phyloP scores from a whole-genome alignment of 2,888 invertebrate species.

The Aquatica leii region DNA sequence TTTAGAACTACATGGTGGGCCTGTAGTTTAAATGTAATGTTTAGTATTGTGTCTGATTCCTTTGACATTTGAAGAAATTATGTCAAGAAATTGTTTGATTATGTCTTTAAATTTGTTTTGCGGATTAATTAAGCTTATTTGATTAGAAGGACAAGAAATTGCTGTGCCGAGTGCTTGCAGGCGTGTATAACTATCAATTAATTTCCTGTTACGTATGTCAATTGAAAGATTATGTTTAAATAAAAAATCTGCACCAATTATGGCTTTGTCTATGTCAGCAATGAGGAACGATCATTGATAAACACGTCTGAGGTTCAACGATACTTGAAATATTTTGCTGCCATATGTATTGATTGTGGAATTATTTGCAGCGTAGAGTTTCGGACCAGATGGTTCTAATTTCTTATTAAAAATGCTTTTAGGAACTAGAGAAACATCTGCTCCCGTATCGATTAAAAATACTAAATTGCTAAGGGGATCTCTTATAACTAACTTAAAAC shows the following conservation, averaged over 20 bases:
- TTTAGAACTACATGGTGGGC: too few relatives aligned
- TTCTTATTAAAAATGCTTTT: neutral
- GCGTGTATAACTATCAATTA: neutral
- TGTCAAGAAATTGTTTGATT: too few relatives aligned
- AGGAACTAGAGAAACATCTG: neutral
- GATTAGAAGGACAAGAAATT: too few relatives aligned
- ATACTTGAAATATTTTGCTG: neutral
- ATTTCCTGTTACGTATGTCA: neutral
- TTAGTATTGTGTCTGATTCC: too few relatives aligned
- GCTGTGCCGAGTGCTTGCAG: neutral
- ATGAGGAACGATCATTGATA: neutral
- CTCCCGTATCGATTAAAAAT: neutral
- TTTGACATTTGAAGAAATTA: too few relatives aligned
- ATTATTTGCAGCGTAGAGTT: neutral
- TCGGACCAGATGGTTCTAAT: neutral
- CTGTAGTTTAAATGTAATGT: too few relatives aligned
- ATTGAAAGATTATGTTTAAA: neutral
- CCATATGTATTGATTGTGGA: neutral
- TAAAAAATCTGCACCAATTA: constrained; percentile 3
- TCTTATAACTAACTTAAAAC: neutral
- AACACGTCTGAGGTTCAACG: neutral
- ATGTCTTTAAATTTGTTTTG: too few relatives aligned
- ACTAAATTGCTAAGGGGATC: neutral
- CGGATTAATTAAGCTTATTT: too few relatives aligned
- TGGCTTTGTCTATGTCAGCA: neutral